phyloP scores from a whole-genome alignment of 2,888 invertebrate genomes.

The Oithona nana region DNA sequence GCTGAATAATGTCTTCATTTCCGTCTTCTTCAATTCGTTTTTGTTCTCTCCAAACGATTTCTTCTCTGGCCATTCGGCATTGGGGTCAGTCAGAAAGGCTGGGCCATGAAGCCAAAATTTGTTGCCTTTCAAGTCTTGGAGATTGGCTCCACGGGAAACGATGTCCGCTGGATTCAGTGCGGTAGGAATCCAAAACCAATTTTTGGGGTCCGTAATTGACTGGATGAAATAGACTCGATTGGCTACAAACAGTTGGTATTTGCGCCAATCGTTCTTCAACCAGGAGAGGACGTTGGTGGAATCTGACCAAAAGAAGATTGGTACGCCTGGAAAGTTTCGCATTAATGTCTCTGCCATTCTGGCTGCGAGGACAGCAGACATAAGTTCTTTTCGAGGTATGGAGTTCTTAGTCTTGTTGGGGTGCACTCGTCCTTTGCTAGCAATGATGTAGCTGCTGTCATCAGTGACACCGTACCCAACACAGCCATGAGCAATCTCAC shows the following conservation, averaged over 20 bases:
- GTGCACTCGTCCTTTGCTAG: no score
- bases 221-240: not conserved
- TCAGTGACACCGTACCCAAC: no score
- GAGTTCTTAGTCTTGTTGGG: not conserved
- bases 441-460: no score
- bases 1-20: no score
- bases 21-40: no score
- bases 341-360: not conserved
- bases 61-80: no score
- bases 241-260: not conserved
- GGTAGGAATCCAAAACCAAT: not conserved
- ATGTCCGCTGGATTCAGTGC: not conserved
- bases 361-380: not conserved
- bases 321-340: not conserved
- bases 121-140: not conserved
- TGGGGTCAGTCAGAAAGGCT: no score
- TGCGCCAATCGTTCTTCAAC: not conserved
- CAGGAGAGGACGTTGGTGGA: not conserved
- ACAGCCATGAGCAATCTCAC: no score
- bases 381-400: not conserved
- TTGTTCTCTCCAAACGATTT: no score
- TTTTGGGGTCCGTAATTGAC: not conserved
- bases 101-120: not conserved
- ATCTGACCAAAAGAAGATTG: not conserved
- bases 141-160: not conserved